Evolutionary conservation across 2,797 vertebrate species (phyloP).

Genomic region (Malacoctenus gilli): DNA sequence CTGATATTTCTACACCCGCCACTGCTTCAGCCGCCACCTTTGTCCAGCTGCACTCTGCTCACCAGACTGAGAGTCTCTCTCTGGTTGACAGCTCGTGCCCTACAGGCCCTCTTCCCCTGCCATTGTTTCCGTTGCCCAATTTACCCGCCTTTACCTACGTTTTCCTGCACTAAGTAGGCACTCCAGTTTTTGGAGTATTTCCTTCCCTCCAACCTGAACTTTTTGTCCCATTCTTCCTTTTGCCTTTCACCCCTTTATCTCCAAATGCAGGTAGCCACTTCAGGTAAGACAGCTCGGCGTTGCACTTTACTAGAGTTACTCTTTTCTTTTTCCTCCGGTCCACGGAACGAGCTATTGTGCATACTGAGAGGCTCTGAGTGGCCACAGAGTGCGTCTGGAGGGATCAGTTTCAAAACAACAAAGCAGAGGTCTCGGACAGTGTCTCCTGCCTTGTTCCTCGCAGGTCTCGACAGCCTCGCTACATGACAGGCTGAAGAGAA

Average conservation of each 20-base stretch:
- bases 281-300: conserved; percentile 59
- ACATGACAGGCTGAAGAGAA: conserved; percentile 59
- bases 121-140: conserved; percentile 16
- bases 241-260: conserved; percentile 64
- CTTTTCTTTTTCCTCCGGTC: conserved; percentile 54
- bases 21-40: conserved; percentile 10
- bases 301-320: conserved; percentile 67
- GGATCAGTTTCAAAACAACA: conserved; percentile 73
- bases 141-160: conserved; percentile 7
- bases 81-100: conserved; percentile 17
- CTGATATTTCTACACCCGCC: not conserved
- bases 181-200: conserved; percentile 64
- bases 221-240: conserved; percentile 47
- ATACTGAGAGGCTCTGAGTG: conserved; percentile 74
- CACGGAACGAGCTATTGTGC: conserved; percentile 72
- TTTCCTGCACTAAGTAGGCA: conserved; percentile 55
- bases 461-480: conserved; percentile 47
- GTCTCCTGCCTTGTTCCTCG: conserved; percentile 68
- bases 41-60: conserved; percentile 6
- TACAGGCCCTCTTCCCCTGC: not conserved
- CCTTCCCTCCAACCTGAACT: conserved; percentile 53
- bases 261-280: conserved; percentile 61
- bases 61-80: conserved; percentile 28
- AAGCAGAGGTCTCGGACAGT: conserved; percentile 70
- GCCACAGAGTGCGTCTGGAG: conserved; percentile 64